Evolutionary conservation across 1,140 invertebrate species (phyloP), one percentile per base, ranked within the genome.

Genomic region (Nomia melanderi): DNA sequence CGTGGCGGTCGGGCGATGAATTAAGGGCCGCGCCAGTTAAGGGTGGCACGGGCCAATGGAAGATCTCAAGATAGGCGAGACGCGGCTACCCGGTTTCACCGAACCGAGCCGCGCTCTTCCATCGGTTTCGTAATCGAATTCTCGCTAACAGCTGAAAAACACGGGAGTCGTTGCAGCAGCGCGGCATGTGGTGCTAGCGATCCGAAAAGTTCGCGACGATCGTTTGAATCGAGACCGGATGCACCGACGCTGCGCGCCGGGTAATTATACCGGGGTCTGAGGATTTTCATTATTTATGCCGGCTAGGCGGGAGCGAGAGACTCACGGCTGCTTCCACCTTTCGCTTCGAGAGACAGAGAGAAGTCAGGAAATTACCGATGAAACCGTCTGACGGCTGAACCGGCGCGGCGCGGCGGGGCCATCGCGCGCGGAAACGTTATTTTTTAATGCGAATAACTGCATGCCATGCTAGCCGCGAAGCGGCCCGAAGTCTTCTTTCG

Each of bases 281-380:
- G 76, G 60, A 88, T 87, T 83, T 88, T 88, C 85, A 87, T 88
- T 88, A 88, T 85, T 83, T 77, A 82, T 83, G 69, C 74, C 47
- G 62, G 72, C 57, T 69, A 70, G 67, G 36, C 64, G 78, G 39
- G 57, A 31, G 41, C 60, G 50, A 62, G 60, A 73, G 75, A 50
- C 53, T 54, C 76, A 80, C 75, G 83, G 75, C 82, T 79, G 62
- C 72, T 59, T 69, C 78, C 60, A 78, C 67, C 78, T 83, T 44
- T 41, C 60, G 63, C 31, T 9, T 54, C 60, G 59, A 33, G 41
- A 54, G 54, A 75, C 77, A 9, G 70, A 79, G 81, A 75, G 65
- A 76, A 79, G 56, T 54, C 56, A 36, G 62, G 74, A 82, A 83
- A 83, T 83, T 67, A 76, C 36, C 76, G 66, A 56, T 54, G 76